Conservation (phyloP, 37 sponge, comb jelly and placozoan species). For the Geodia barretti region DNA sequence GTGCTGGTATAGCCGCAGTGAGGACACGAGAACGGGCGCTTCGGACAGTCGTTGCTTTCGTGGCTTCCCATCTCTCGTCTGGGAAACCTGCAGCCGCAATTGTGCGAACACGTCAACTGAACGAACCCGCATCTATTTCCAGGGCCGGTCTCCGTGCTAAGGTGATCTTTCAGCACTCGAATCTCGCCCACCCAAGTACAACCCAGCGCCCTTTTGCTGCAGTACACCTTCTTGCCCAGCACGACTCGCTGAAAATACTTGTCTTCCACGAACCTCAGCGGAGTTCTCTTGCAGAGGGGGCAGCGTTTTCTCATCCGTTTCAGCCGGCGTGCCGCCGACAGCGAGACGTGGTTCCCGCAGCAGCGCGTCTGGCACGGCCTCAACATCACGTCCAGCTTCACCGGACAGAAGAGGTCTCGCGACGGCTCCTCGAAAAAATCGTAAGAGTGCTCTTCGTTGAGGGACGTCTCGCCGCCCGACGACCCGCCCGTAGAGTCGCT, state of each 20-base stretch:
- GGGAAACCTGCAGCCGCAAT: background rate
- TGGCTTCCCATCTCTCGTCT: background rate
- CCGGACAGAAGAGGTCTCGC: background rate
- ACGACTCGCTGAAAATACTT: background rate
- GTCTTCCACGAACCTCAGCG: background rate
- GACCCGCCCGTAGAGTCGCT: background rate
- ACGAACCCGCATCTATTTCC: background rate
- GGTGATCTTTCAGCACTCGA: conserved; percentile 2
- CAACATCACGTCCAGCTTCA: background rate
- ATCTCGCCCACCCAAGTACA: background rate
- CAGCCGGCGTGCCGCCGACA: background rate
- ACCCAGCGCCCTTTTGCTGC: background rate
- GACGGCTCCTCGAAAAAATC: background rate
- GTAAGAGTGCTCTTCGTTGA: background rate
- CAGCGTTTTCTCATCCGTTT: background rate
- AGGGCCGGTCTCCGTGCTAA: background rate
- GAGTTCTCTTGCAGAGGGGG: background rate
- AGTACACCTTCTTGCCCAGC: background rate
- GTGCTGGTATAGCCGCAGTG: background rate
- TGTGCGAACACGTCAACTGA: background rate
- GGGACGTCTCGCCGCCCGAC: background rate
- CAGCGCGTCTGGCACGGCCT: background rate
- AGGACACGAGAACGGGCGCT: background rate
- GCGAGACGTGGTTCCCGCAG: background rate
- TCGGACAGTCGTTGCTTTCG: background rate